phyloP scores from a whole-genome alignment of 2,797 vertebrate species.

The Bufotes viridis region DNA sequence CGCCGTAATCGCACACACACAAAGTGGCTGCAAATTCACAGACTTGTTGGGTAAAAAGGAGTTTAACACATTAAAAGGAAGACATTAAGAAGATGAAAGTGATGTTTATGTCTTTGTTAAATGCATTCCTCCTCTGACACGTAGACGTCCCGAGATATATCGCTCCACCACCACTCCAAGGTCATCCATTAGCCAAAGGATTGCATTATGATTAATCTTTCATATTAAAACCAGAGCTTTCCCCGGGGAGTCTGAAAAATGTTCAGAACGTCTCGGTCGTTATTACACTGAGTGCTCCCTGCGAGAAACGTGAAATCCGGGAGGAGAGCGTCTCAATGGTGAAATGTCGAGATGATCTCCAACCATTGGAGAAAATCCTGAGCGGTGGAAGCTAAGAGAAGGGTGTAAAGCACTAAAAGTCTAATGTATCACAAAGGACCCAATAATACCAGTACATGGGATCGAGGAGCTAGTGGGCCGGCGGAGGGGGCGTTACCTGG shows the following conservation, averaged over 20 bases:
- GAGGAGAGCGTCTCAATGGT: background rate
- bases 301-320: background rate
- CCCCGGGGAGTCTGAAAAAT: conserved; percentile 54
- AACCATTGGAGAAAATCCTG: background rate
- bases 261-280: conserved; percentile 31
- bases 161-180: conserved; percentile 18
- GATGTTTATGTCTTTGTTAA: conserved; percentile 24
- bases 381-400: background rate
- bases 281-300: conserved; percentile 53
- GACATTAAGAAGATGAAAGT: conserved; percentile 9
- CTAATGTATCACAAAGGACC: background rate
- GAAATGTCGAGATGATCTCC: conserved; percentile 33
- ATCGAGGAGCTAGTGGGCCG: background rate
- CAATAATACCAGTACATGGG: background rate
- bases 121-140: conserved; percentile 6
- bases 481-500: background rate
- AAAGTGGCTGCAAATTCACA: background rate
- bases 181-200: conserved; percentile 53
- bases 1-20: background rate
- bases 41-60: conserved; percentile 15
- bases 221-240: conserved; percentile 56
- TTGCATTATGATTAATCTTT: conserved; percentile 56
- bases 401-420: background rate
- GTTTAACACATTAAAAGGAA: conserved; percentile 1
- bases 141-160: conserved; percentile 8